phyloP scores from a whole-genome alignment of 2,113 vertebrate genomes.

The Vicugna pacos region DNA sequence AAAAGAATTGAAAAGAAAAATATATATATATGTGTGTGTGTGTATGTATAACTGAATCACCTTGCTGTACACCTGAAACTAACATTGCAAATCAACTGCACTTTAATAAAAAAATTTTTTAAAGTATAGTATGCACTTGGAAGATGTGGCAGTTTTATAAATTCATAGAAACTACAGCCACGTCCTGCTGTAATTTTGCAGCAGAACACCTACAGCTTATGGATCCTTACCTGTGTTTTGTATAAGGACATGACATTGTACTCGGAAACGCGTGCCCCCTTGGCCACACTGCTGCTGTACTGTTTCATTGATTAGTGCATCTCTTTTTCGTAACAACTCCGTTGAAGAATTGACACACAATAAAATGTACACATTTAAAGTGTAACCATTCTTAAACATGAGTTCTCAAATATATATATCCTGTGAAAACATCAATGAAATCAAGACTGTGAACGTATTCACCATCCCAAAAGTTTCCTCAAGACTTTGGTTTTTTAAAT shows the following conservation, averaged over 20 bases:
- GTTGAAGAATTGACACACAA: background rate
- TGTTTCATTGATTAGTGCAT: background rate
- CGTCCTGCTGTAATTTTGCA: background rate
- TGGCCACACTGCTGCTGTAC: background rate
- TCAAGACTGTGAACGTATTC: background rate
- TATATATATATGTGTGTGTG: no score
- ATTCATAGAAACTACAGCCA: background rate
- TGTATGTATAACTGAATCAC: no score
- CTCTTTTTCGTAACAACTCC: background rate
- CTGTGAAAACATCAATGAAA: background rate
- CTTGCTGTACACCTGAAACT: no score
- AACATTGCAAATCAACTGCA: no score
- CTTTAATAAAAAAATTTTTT: no score
- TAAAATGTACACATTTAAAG: background rate
- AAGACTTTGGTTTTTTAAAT: background rate
- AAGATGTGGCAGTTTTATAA: background rate
- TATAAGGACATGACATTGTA: background rate
- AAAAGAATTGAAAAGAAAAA: no score
- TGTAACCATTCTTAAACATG: background rate
- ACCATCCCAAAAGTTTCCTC: background rate
- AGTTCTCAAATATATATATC: rapidly evolving
- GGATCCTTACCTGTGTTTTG: background rate
- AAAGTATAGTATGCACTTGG: no score
- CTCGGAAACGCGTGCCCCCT: background rate
- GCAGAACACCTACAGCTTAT: background rate